These are phyloP conservation scores for Oenanthe melanoleuca DNA, from an alignment of 2,113 vertebrate genomes.

Conservation along the genomic window DNA sequence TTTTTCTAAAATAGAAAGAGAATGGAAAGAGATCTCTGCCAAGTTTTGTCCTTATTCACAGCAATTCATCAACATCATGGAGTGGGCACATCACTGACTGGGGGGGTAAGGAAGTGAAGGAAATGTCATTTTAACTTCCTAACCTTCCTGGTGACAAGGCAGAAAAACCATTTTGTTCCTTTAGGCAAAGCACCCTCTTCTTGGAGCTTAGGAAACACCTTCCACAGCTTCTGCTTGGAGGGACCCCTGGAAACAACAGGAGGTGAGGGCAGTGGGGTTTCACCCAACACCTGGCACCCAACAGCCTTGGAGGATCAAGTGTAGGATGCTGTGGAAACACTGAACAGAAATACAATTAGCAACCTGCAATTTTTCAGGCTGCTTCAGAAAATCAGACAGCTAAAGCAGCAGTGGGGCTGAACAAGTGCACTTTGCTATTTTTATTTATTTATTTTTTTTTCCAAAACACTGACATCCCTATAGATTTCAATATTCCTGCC, in stretches of 20 bases:
- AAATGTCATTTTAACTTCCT: not conserved
- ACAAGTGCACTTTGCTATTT: not conserved
- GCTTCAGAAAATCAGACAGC: not conserved
- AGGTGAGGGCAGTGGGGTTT: not conserved
- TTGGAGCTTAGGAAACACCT: not conserved
- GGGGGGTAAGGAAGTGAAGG: not conserved
- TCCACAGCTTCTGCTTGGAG: not conserved
- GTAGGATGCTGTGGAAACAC: not conserved
- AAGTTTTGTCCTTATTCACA: not conserved
- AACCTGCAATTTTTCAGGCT: not conserved
- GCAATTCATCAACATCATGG: rapidly evolving
- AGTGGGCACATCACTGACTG: not conserved
- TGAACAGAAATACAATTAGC: not conserved
- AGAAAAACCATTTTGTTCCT: not conserved
- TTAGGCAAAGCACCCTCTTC: not conserved
- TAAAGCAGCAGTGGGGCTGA: not conserved
- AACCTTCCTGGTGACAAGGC: not conserved
- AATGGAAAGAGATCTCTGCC: not conserved
- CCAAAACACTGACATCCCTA: not conserved
- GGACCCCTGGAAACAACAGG: not conserved
- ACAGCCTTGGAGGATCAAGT: not conserved
- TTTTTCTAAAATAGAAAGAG: not conserved
- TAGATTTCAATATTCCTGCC: not conserved
- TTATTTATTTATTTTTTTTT: rapidly evolving
- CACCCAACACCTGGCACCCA: not conserved